Base-by-base conservation (phyloP, 1,140 invertebrate species). In the Scaptomyza graminum region DNA sequence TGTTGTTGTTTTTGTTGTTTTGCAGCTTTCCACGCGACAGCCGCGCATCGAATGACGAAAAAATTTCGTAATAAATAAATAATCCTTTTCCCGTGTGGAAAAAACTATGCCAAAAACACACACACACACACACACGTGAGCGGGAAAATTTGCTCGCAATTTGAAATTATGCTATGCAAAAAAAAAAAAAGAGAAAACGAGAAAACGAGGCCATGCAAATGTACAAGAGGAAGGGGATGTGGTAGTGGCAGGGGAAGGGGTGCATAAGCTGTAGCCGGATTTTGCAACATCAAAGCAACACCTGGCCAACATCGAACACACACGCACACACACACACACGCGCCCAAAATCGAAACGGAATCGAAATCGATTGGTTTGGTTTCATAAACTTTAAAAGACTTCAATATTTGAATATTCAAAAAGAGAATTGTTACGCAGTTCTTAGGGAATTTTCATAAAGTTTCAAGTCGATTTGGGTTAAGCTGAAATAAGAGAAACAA, bases 1-100 rank as follows among this genome's bases (percentile, higher is more conserved):
- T 47, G 37, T 28, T 54, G 37, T 55, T 31, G 5, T 78, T 76
- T 2, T 31, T 7, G 64, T 49, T 79, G 69, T 80, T 5, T 31
- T 5, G 74, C 74, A 85, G 76, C 81, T 85, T 85, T 85, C 82
- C 81, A 74, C 81, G 76, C 78, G 78, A 69, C 74, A 72, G 79
- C 66, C 79, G 75, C 82, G 78, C 82, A 87, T 87, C 82, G 82
- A 87, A 87, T 87, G 82, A 87, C 83, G 82, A 87, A 87, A 87
- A 87, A 87, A 88, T 88, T 82, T 87, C 59, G 82, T 87, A 87
- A 87, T 87, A 87, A 87, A 87, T 87, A 87, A 87, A 87, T 87
- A 87, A 87, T 87, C 82, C 82, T 82, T 85, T 71, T 78, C 52
- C 52, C 67, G 47, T 66, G 49, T 62, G 22, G 47, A 74, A 74